These are phyloP conservation scores for Dorcus parallelipipedus DNA, from an alignment of 2,888 invertebrate species.

Conservation along the genomic window DNA sequence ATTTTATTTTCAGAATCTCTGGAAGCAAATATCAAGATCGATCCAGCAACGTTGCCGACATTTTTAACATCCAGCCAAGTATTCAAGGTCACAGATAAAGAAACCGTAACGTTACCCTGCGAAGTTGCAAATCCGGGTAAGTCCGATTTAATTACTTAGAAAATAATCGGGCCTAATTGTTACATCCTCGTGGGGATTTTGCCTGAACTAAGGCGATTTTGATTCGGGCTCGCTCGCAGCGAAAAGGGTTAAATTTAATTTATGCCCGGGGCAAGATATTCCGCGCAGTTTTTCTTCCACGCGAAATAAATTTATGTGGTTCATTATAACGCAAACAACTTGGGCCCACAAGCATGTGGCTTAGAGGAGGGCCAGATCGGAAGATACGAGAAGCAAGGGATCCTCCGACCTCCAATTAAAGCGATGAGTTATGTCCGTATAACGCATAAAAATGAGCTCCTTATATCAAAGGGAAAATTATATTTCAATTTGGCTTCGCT, in stretches of 20 bases:
- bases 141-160: constrained; percentile 21
- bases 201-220: neutral
- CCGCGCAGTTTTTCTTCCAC: constrained; percentile 8
- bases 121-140: constrained; percentile 58
- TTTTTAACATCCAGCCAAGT: constrained; percentile 51
- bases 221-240: neutral
- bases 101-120: constrained; percentile 56
- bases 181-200: neutral
- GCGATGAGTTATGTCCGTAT: constrained; percentile 1
- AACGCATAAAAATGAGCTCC: no score
- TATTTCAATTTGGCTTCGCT: no score
- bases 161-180: no score
- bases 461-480: no score
- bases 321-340: constrained; percentile 8
- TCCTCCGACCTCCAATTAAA: constrained; percentile 4
- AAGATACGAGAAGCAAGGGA: neutral
- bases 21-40: constrained; percentile 15
- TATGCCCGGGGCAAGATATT: neutral
- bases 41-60: constrained; percentile 37
- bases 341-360: neutral
- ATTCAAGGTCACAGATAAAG: constrained; percentile 55
- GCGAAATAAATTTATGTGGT: constrained; percentile 16
- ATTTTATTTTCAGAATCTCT: constrained; percentile 11
- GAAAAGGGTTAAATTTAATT: neutral
- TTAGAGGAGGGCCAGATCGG: neutral